Evolutionary conservation across 2,888 invertebrate species (phyloP).

Genomic region (Pristionchus arcanus): DNA sequence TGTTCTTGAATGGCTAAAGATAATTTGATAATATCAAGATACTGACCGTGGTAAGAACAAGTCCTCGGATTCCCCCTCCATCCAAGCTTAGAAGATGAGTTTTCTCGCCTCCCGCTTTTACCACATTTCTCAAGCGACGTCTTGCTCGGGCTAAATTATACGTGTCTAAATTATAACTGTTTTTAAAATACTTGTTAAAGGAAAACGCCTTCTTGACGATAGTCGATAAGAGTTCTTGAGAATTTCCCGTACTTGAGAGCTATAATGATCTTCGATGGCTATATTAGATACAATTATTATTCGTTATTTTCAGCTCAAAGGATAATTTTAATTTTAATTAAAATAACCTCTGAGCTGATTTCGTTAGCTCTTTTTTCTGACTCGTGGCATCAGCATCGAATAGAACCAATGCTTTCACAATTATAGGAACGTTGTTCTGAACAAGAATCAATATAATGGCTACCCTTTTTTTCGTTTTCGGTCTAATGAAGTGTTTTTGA

Average conservation of each 20-base stretch:
- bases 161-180: too few relatives aligned
- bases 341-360: neutral
- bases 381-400: neutral
- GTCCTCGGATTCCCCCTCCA: conserved; percentile 51
- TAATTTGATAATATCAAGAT: too few relatives aligned
- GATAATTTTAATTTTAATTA: neutral
- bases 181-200: too few relatives aligned
- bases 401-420: neutral
- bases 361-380: neutral
- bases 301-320: neutral
- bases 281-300: neutral
- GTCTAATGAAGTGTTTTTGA: neutral
- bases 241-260: neutral
- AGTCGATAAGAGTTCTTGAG: too few relatives aligned
- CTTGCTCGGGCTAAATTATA: too few relatives aligned
- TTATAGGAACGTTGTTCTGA: neutral
- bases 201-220: too few relatives aligned
- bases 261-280: neutral
- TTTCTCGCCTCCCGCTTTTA: neutral
- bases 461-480: neutral
- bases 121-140: too few relatives aligned
- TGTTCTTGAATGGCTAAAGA: too few relatives aligned
- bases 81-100: conserved; percentile 13
- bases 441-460: neutral
- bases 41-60: conserved; percentile 32